These are phyloP conservation scores for Scaptomyza caliginosa DNA, from an alignment of 2,888 invertebrate genomes.

Conservation along the genomic window DNA sequence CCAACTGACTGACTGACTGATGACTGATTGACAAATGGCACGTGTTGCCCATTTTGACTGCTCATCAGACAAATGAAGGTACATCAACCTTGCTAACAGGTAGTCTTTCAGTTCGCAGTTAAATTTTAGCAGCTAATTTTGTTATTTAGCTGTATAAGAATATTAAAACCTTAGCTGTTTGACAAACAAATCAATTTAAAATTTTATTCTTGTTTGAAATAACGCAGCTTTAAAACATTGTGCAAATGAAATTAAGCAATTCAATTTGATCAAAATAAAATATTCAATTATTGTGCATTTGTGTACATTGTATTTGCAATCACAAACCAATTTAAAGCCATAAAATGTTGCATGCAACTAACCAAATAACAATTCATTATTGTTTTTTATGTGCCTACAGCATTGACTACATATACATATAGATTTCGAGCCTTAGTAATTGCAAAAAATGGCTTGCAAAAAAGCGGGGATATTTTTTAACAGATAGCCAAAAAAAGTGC, in stretches of 20 bases:
- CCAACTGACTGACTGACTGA: constrained; percentile 6
- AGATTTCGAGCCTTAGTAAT: constrained; percentile 18
- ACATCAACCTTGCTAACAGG: constrained; percentile 38
- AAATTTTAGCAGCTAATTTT: background rate
- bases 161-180: background rate
- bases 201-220: background rate
- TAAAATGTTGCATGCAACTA: constrained; percentile 23
- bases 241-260: constrained; percentile 19
- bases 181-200: background rate
- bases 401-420: background rate
- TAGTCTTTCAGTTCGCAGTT: background rate
- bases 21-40: constrained; percentile 58
- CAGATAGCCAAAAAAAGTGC: constrained; percentile 36
- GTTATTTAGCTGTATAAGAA: background rate
- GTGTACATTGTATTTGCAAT: constrained; percentile 39
- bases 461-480: constrained; percentile 14
- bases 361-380: constrained; percentile 28
- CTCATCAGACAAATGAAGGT: constrained; percentile 14
- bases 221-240: background rate
- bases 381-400: constrained; percentile 30
- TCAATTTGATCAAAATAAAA: constrained; percentile 31
- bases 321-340: constrained; percentile 44
- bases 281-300: constrained; percentile 55
- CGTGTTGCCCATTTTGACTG: constrained; percentile 54
- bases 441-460: constrained; percentile 11